phyloP scores from a whole-genome alignment of 2,113 vertebrate species.

The Mixornis gularis region DNA sequence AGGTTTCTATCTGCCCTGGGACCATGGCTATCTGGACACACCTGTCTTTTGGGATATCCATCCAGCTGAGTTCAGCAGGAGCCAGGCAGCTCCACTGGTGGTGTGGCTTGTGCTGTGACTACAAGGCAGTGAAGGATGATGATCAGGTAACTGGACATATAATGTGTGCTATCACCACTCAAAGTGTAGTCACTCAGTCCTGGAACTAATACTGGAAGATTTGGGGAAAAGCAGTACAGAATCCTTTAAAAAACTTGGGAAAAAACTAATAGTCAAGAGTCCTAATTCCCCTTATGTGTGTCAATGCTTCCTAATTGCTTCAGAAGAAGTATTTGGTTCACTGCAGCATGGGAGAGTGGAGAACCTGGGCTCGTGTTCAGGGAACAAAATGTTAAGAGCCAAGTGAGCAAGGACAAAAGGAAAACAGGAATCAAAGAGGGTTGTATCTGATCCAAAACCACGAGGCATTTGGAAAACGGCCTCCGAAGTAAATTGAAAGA shows the following conservation, averaged over 20 bases:
- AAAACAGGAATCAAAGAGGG: neutral
- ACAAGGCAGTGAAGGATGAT: neutral
- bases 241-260: neutral
- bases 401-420: constrained; percentile 30
- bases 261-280: neutral
- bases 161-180: neutral
- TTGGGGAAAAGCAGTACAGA: neutral
- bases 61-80: neutral
- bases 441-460: neutral
- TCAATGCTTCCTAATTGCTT: neutral
- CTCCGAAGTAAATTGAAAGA: neutral
- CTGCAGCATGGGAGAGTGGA: neutral
- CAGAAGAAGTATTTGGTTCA: neutral
- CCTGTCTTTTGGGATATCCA: neutral
- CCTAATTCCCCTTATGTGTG: neutral
- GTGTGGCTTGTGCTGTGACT: neutral
- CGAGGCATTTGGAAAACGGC: neutral
- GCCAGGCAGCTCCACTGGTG: neutral
- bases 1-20: neutral
- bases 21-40: neutral
- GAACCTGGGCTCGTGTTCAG: neutral
- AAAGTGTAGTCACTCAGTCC: neutral
- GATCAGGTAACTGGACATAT: neutral
- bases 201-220: neutral
- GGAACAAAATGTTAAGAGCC: neutral